Evolutionary conservation across 2,888 invertebrate species (phyloP), one percentile per base, ranked within the genome.

Genomic region (Agrilus cyanescens): DNA sequence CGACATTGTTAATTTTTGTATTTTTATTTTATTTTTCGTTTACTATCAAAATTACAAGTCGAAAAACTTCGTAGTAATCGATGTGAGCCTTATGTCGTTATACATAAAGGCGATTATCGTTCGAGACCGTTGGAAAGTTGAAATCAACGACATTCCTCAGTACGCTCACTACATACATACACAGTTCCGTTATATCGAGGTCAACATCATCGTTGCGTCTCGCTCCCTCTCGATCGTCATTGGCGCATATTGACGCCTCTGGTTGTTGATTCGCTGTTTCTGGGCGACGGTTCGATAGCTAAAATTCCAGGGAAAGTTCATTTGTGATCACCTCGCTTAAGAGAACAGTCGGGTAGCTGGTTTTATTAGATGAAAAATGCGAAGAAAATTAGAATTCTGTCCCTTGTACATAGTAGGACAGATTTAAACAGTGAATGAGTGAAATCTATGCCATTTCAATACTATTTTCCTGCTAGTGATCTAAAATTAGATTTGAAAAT

Each of bases 261-360:
- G 46, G 15, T 14, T 43, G 37, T 38, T 46, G 53, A 60, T 60
- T 60, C 58, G 59, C 44, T 44, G 46, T 53, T 52, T 50, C 53
- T 53, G 52, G 49, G 47, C 51, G 49, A 53, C 55, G 52, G 53
- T 52, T 57, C 58, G 55, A 57, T 57, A 58, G 51, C 53, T 47
- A 51, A 57, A 57, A 58, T 57, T 55, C 53, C 51, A 43, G 52
- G 50, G 55, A 56, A 60, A 60, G 54, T 49, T 61, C 66, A 67
- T 66, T 67, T 67, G 67, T 67, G 67, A 65, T 65, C 64, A 63
- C 63, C 60, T 61, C 67, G 67, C 65, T 63, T 59, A 60, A 66
- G 63, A 62, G 65, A 65, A 66, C 55, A 67, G 67, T 67, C 66
- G 66, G 66, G 54, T 54, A 47, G 52, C 52, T 52, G 53, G 52